These are phyloP conservation scores for Pachypanchax playfairii DNA, from an alignment of 2,113 vertebrate species.

Conservation along the genomic window DNA sequence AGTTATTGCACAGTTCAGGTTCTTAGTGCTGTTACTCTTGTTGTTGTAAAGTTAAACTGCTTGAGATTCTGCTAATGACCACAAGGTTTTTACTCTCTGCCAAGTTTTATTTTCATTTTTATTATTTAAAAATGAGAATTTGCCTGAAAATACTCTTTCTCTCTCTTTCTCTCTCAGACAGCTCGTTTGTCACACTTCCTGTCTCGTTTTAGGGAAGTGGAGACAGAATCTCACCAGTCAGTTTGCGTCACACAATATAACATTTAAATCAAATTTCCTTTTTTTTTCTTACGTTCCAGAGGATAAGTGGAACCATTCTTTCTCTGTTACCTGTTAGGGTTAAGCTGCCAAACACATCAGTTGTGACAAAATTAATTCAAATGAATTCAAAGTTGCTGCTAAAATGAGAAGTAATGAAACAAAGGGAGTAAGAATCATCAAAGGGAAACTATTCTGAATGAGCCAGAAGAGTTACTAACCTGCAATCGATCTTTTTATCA, in stretches of 20 bases:
- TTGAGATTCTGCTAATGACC: conserved; percentile 65
- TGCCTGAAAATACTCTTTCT: conserved; percentile 16
- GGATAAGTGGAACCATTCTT: conserved; percentile 33
- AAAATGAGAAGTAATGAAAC: conserved; percentile 24
- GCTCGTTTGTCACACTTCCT: conserved; percentile 29
- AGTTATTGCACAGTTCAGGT: conserved; percentile 84
- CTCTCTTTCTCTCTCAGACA: not conserved
- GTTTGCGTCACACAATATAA: conserved; percentile 17
- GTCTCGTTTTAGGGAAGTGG: conserved; percentile 53
- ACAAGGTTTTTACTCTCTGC: conserved; percentile 51
- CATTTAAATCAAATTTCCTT: conserved; percentile 12
- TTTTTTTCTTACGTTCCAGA: conserved; percentile 22
- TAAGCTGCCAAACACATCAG: conserved; percentile 52
- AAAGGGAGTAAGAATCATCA: conserved; percentile 17
- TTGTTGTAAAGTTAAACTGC: conserved; percentile 75
- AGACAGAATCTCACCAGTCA: conserved; percentile 38
- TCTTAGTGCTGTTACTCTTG: conserved; percentile 80
- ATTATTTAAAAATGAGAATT: conserved; percentile 46
- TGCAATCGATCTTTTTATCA: conserved; percentile 26
- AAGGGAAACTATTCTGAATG: conserved; percentile 34
- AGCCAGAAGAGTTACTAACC: conserved; percentile 43
- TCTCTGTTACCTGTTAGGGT: conserved; percentile 22
- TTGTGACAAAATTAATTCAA: conserved; percentile 29
- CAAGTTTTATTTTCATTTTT: conserved; percentile 46
- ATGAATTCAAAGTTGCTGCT: conserved; percentile 18